phyloP scores from a whole-genome alignment of 2,113 vertebrate genomes.

The Crotalus horridus region DNA sequence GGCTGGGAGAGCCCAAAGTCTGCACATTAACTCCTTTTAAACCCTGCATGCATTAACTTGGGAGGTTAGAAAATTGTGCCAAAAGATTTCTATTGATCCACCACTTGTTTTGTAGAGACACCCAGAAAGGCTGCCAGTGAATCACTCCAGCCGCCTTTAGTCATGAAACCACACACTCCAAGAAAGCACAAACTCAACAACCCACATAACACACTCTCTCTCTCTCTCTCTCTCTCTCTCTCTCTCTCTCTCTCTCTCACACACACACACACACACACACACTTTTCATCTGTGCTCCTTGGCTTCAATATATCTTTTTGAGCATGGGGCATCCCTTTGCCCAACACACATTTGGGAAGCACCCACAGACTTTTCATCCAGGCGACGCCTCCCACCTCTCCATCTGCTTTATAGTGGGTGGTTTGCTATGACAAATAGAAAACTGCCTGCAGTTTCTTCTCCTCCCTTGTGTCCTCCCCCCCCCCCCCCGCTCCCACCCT shows the following conservation, averaged over 20 bases:
- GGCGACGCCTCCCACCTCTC: slow-evolving; percentile 28
- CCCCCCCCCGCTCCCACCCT: not conserved
- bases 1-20: slow-evolving; percentile 34
- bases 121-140: slow-evolving; percentile 60
- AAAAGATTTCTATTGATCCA: slow-evolving; percentile 65
- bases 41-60: slow-evolving; percentile 56
- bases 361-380: slow-evolving; percentile 41
- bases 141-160: slow-evolving; percentile 62
- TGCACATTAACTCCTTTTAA: slow-evolving; percentile 54
- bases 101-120: slow-evolving; percentile 66
- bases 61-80: slow-evolving; percentile 59
- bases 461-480: not conserved
- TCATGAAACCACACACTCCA: slow-evolving; percentile 62
- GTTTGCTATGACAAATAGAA: not conserved
- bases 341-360: slow-evolving; percentile 33
- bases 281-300: slow-evolving; percentile 43
- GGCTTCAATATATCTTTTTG: slow-evolving; percentile 39
- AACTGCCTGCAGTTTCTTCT: not conserved
- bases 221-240: too few species aligned
- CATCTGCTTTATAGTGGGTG: slow-evolving; percentile 9
- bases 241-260: too few species aligned
- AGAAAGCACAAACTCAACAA: slow-evolving; percentile 61
- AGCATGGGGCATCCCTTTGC: slow-evolving; percentile 7
- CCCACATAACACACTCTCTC: slow-evolving; percentile 49
- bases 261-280: not conserved